Percentiles rank a stretch among this genome's conserved stretches.
phyloP scores from a whole-genome alignment of 2,113 vertebrate genomes.

The Bubalus kerabau region DNA sequence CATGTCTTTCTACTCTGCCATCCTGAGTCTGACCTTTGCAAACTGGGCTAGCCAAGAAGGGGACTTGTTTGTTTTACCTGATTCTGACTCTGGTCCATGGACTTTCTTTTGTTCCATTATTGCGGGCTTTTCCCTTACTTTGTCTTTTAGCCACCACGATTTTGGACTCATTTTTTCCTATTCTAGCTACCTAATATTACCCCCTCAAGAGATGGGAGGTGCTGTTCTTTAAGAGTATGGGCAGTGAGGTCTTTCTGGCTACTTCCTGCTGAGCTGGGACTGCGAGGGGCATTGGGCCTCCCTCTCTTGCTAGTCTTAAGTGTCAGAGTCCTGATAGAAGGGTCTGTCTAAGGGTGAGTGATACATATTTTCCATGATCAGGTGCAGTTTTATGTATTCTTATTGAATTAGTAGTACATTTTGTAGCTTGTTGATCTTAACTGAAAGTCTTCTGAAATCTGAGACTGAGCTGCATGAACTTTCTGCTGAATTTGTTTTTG shows the following conservation, averaged over 20 bases:
- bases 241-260: background rate
- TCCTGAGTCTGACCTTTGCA: background rate
- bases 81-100: background rate
- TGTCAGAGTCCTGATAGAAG: background rate
- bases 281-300: background rate
- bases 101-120: background rate
- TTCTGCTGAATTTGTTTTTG: background rate
- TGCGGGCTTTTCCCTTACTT: background rate
- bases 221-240: background rate
- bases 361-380: background rate
- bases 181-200: background rate
- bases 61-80: background rate
- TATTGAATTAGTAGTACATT: background rate
- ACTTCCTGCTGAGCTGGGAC: background rate
- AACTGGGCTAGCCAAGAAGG: background rate
- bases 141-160: background rate
- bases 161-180: background rate
- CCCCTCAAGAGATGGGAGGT: background rate
- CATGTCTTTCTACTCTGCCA: background rate
- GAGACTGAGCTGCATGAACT: background rate
- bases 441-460: background rate
- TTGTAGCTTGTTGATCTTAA: background rate
- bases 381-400: background rate
- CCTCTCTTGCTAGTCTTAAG: background rate
- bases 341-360: background rate